A percentile compares a stretch with the other conserved stretches of the same genome.
phyloP scores from a whole-genome alignment of 2,888 invertebrate genomes.

The Gasteruption jaculator region DNA sequence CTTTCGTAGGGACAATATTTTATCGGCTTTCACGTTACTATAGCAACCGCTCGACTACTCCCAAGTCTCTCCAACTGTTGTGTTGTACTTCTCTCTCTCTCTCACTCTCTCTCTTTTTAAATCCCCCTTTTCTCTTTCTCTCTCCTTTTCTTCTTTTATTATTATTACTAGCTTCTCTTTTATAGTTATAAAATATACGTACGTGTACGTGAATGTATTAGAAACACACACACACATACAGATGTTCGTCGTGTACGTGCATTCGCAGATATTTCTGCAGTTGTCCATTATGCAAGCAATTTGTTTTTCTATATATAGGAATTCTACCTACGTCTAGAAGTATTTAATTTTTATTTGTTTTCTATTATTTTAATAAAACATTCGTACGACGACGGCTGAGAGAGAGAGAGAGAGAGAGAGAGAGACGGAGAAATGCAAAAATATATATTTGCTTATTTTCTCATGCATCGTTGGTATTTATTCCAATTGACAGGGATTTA shows the following conservation, averaged over 20 bases:
- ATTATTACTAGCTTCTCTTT: background rate
- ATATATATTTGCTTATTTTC: no score
- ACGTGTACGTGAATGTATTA: no score
- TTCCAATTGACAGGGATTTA: no score
- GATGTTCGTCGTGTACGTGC: no score
- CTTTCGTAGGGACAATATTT: constrained; percentile 40
- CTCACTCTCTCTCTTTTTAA: constrained; percentile 8
- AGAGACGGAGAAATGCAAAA: no score
- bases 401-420: no score
- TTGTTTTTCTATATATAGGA: no score
- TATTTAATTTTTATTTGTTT: constrained; percentile 7
- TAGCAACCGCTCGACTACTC: constrained; percentile 38
- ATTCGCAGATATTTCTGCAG: no score
- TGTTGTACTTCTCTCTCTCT: constrained; percentile 13
- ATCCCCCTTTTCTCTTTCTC: constrained; percentile 19
- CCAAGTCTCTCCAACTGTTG: constrained; percentile 20
- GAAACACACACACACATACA: no score
- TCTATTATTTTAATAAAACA: constrained; percentile 12
- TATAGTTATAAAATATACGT: background rate
- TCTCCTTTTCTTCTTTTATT: constrained; percentile 8
- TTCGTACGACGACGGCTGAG: no score
- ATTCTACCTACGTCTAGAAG: background rate
- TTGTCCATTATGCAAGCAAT: no score
- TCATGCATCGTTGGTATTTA: no score
- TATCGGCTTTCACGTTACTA: constrained; percentile 42